Conservation (phyloP, 2,888 invertebrate genomes). For the Ormyrus nitidulus region DNA sequence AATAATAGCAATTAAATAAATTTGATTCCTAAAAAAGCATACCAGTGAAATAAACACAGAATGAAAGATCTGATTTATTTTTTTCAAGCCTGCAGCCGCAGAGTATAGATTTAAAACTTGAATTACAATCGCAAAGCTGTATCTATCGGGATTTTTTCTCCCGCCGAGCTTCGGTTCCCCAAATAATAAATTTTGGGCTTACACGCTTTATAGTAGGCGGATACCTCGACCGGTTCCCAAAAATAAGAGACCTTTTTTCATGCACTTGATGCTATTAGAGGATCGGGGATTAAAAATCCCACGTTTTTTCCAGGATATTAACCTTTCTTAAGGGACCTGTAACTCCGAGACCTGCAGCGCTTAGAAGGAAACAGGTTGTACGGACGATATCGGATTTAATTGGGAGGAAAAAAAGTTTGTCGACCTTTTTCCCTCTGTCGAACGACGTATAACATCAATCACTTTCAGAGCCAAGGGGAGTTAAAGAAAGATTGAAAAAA, state of each 20-base stretch:
- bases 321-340: slow-evolving; percentile 16
- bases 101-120: neutral
- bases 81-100: neutral
- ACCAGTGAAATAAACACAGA: too few species aligned
- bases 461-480: neutral
- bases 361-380: slow-evolving; percentile 37
- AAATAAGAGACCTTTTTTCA: slow-evolving; percentile 34
- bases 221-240: slow-evolving; percentile 23
- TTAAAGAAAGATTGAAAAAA: too few species aligned
- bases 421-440: neutral
- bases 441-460: slow-evolving; percentile 12
- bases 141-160: slow-evolving; percentile 21
- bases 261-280: slow-evolving; percentile 48
- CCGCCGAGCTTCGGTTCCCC: slow-evolving; percentile 27
- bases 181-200: slow-evolving; percentile 51
- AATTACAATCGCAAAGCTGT: slow-evolving; percentile 25
- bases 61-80: neutral
- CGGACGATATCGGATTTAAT: slow-evolving; percentile 32
- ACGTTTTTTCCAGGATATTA: slow-evolving; percentile 31
- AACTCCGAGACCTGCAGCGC: neutral
- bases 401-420: slow-evolving; percentile 43
- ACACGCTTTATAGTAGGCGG: slow-evolving; percentile 9
- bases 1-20: neutral
- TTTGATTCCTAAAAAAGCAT: neutral
- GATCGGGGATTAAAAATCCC: slow-evolving; percentile 40